Conservation (phyloP, 2,797 vertebrate genomes). For the Lepus townsendii region DNA sequence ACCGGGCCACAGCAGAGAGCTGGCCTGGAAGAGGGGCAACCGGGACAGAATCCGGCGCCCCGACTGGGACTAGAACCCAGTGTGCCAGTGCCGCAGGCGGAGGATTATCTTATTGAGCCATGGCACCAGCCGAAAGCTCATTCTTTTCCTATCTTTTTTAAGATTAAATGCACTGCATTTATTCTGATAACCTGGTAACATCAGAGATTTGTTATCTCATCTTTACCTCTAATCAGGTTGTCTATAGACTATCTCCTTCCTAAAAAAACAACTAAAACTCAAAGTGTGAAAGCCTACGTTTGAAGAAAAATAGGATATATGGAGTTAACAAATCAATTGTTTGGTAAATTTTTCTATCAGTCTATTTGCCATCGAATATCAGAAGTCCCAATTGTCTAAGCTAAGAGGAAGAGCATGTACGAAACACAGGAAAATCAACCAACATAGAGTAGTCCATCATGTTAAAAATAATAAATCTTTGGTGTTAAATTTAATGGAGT, state of each 20-base stretch:
- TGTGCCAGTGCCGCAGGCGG: too few species aligned
- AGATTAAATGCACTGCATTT: not conserved
- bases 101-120: too few species aligned
- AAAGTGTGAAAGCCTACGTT: not conserved
- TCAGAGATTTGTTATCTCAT: not conserved
- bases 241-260: not conserved
- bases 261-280: not conserved
- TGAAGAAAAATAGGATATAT: not conserved
- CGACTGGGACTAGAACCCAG: too few species aligned
- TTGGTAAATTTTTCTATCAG: not conserved
- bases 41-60: too few species aligned
- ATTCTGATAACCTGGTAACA: not conserved
- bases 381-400: not conserved
- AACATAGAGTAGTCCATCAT: not conserved
- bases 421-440: not conserved
- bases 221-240: not conserved
- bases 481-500: not conserved
- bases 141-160: not conserved
- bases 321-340: not conserved
- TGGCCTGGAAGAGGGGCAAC: too few species aligned
- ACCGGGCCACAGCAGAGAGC: too few species aligned
- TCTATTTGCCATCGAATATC: not conserved
- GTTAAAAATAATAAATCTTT: not conserved
- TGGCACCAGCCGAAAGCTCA: too few species aligned
- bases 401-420: not conserved